Conservation (phyloP, 2,113 vertebrate genomes). For the Muntiacus reevesi region DNA sequence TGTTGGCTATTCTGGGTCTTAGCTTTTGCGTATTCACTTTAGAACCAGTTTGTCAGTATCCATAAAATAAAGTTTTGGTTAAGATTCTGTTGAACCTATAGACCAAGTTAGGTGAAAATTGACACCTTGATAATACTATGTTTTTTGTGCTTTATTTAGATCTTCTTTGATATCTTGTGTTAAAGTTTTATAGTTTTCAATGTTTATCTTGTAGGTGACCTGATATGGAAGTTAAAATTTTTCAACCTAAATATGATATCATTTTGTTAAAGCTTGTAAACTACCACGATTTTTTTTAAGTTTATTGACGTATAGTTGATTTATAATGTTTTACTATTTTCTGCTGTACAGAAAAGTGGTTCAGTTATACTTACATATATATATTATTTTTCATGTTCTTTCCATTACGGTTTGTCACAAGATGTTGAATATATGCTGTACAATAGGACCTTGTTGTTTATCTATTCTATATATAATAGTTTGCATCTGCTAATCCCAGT, state of each 20-base stretch:
- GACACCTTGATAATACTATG: background rate
- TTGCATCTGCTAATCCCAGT: background rate
- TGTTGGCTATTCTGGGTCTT: background rate
- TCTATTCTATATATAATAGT: background rate
- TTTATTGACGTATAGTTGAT: background rate
- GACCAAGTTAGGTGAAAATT: background rate
- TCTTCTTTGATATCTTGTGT: background rate
- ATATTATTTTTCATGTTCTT: background rate
- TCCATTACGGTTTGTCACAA: background rate
- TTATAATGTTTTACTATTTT: background rate
- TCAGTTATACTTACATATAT: background rate
- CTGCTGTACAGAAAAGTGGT: background rate
- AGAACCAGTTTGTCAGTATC: background rate
- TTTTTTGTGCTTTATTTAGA: background rate
- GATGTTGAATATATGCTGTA: background rate
- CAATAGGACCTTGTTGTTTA: background rate
- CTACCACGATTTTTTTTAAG: background rate
- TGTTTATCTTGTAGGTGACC: background rate
- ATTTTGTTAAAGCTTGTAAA: background rate
- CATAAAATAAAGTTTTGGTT: background rate
- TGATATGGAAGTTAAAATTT: background rate
- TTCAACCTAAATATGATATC: background rate
- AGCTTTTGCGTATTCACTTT: background rate
- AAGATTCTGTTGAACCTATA: background rate
- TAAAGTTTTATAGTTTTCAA: background rate